Percentiles rank a stretch among this genome's conserved stretches.
These are phyloP conservation scores for Etheostoma cragini DNA, from an alignment of 2,113 vertebrate species.

Conservation along the genomic window DNA sequence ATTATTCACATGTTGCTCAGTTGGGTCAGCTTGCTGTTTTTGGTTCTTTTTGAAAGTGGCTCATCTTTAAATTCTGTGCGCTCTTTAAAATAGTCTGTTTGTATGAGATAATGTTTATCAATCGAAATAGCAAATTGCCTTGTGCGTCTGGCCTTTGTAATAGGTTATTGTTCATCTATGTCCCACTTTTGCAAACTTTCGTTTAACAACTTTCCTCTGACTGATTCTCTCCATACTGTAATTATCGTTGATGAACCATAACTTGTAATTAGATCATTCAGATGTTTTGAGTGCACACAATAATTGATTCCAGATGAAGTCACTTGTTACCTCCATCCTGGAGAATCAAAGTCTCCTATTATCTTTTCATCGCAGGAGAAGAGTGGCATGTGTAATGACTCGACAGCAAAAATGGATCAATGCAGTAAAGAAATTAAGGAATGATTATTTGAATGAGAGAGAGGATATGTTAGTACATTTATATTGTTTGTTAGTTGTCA, in stretches of 20 bases:
- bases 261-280: slow-evolving; percentile 56
- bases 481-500: not conserved
- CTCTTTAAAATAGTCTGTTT: not conserved
- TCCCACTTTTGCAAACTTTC: not conserved
- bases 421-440: not conserved
- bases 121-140: not conserved
- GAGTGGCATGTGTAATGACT: not conserved
- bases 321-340: slow-evolving; percentile 18
- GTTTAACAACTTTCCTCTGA: slow-evolving; percentile 26
- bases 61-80: not conserved
- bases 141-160: not conserved
- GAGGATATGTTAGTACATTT: not conserved
- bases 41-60: not conserved
- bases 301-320: slow-evolving; percentile 42
- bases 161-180: slow-evolving; percentile 15
- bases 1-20: slow-evolving; percentile 4
- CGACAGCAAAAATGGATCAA: slow-evolving; percentile 7
- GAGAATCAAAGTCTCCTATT: slow-evolving; percentile 8
- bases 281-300: slow-evolving; percentile 32
- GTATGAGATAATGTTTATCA: not conserved
- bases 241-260: slow-evolving; percentile 30
- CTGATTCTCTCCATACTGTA: slow-evolving; percentile 20
- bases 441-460: not conserved
- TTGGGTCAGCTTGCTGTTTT: not conserved
- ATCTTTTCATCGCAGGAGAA: not conserved